Conservation (phyloP, 2,113 vertebrate species). For the Peromyscus maniculatus region DNA sequence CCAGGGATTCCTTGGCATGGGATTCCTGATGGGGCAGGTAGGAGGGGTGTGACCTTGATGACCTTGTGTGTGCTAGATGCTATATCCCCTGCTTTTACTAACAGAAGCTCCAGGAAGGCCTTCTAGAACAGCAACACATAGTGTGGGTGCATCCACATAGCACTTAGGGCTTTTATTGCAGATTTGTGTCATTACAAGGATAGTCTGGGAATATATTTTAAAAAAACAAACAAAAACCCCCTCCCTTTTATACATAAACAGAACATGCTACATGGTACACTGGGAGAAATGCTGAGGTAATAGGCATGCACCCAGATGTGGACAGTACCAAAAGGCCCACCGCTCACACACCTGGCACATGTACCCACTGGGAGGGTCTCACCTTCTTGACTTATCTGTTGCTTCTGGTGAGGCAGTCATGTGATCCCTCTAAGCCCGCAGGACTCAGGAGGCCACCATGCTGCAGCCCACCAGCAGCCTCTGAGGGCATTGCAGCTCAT, state of each 20-base stretch:
- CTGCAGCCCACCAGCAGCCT: background rate
- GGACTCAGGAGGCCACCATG: conserved; percentile 54
- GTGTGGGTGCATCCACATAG: conserved; percentile 74
- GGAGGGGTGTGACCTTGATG: background rate
- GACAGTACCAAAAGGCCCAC: conserved; percentile 51
- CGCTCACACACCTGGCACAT: conserved; percentile 55
- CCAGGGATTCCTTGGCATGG: background rate
- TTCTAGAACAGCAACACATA: background rate
- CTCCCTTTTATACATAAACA: conserved; percentile 87
- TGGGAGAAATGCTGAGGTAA: conserved; percentile 87
- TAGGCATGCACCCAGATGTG: conserved; percentile 63
- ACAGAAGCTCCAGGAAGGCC: background rate
- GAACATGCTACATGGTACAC: conserved; percentile 85
- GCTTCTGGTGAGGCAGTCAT: conserved; percentile 67
- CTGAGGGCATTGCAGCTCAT: conserved; percentile 49
- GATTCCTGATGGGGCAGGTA: background rate
- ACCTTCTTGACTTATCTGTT: conserved; percentile 40
- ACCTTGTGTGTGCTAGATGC: background rate
- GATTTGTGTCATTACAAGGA: conserved; percentile 84
- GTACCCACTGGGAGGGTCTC: conserved; percentile 52
- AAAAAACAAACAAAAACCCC: conserved; percentile 51
- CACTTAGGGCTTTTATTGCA: conserved; percentile 87
- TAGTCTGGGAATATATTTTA: conserved; percentile 86
- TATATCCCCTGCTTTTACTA: background rate
- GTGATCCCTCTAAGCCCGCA: conserved; percentile 55